phyloP scores from a whole-genome alignment of 2,888 invertebrate genomes.

The Xylocampa areola region DNA sequence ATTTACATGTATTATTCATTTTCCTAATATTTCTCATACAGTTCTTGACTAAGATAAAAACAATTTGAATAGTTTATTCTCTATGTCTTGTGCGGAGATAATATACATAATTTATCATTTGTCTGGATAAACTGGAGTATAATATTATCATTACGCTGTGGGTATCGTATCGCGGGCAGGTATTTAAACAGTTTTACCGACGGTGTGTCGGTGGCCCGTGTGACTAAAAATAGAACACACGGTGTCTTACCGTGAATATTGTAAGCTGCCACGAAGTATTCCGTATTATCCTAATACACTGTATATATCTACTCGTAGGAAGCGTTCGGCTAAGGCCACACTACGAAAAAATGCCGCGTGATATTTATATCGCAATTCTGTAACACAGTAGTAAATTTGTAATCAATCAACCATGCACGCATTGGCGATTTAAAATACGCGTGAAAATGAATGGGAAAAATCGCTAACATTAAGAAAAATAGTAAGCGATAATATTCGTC shows the following conservation, averaged over 20 bases:
- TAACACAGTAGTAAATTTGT: no score
- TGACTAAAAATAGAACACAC: conserved; percentile 5
- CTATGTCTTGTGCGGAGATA: background rate
- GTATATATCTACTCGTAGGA: no score
- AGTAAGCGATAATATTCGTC: no score
- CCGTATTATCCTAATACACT: no score
- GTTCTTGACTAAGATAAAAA: conserved; percentile 21
- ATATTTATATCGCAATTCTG: no score
- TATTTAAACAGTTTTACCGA: conserved; percentile 3
- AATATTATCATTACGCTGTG: conserved; percentile 3
- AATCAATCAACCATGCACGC: no score
- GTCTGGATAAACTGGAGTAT: background rate
- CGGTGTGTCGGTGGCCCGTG: background rate
- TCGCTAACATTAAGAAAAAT: no score
- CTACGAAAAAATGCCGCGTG: no score
- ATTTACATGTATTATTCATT: conserved; percentile 9
- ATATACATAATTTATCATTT: background rate
- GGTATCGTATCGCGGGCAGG: background rate
- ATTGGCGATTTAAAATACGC: no score
- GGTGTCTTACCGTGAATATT: background rate
- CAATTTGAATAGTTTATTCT: background rate
- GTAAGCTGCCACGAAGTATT: background rate
- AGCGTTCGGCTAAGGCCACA: no score
- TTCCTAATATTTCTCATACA: conserved; percentile 13
- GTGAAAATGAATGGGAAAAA: no score